Conservation (phyloP, 2,888 invertebrate genomes). For the Drosophila eohydei region DNA sequence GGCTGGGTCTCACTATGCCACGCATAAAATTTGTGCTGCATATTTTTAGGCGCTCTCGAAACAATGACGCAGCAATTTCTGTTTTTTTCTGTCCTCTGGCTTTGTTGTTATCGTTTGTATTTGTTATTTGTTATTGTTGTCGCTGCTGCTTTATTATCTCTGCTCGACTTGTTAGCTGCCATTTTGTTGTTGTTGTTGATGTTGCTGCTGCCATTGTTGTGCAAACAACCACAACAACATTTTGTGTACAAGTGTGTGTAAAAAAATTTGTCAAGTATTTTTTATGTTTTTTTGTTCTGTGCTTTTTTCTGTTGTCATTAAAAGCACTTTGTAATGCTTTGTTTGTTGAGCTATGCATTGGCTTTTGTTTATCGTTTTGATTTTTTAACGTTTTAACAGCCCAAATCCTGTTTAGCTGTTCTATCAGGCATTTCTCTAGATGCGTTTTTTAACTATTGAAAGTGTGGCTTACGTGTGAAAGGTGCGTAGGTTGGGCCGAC, state of each 20-base stretch:
- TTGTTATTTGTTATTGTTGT: constrained; percentile 37
- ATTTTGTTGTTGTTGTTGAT: constrained; percentile 13
- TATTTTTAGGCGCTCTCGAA: constrained; percentile 57
- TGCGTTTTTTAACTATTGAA: neutral
- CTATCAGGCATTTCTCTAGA: neutral
- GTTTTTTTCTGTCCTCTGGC: constrained; percentile 19
- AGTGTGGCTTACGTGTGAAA: neutral
- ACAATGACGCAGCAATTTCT: constrained; percentile 43
- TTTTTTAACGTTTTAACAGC: neutral
- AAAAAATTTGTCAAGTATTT: constrained; percentile 54
- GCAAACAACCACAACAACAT: constrained; percentile 31
- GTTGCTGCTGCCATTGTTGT: constrained; percentile 36
- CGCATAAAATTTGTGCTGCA: constrained; percentile 51
- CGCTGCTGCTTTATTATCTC: constrained; percentile 53
- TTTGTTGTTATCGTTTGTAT: constrained; percentile 24
- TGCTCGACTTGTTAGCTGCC: constrained; percentile 62
- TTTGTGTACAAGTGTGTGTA: constrained; percentile 13
- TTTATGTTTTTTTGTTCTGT: constrained; percentile 29
- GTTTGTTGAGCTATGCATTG: constrained; percentile 20
- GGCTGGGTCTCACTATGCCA: constrained; percentile 11
- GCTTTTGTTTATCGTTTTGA: constrained; percentile 35
- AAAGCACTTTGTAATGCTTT: constrained; percentile 15
- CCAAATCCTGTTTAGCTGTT: constrained; percentile 12
- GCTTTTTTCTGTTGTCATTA: constrained; percentile 21
- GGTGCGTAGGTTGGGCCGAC: neutral